A percentile compares a stretch with the other conserved stretches of the same genome.
Evolutionary conservation across 1,140 invertebrate genomes (phyloP).

Genomic region (Manduca sexta): DNA sequence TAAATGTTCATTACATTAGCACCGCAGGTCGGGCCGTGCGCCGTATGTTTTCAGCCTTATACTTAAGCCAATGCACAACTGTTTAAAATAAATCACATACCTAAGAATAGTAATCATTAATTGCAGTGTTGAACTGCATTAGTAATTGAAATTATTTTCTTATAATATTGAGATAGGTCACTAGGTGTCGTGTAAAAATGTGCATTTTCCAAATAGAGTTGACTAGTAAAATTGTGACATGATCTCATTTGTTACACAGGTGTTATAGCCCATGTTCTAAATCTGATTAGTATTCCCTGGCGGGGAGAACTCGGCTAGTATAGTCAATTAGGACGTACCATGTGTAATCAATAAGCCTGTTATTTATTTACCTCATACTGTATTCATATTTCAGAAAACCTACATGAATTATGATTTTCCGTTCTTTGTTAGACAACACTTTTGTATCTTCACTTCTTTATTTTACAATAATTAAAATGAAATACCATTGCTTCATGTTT

Average conservation of each 20-base stretch:
- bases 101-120: too few relatives aligned
- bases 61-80: too few relatives aligned
- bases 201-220: too few relatives aligned
- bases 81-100: too few relatives aligned
- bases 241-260: slow-evolving; percentile 1
- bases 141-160: too few relatives aligned
- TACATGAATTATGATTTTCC: neutral
- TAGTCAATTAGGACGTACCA: slow-evolving; percentile 2
- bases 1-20: too few relatives aligned
- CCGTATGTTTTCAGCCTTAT: too few relatives aligned
- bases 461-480: slow-evolving; percentile 30
- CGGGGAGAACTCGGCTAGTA: neutral
- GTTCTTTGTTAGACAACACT: slow-evolving; percentile 7
- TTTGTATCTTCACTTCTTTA: slow-evolving; percentile 30
- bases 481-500: slow-evolving; percentile 24
- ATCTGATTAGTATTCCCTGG: neutral
- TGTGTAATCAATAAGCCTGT: slow-evolving; percentile 1
- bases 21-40: too few relatives aligned
- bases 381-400: neutral
- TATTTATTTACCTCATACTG: slow-evolving; percentile 2
- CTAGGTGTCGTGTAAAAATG: too few relatives aligned
- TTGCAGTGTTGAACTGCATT: too few relatives aligned
- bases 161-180: too few relatives aligned
- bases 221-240: neutral
- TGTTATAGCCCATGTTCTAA: neutral